Evolutionary conservation across 2,797 vertebrate species (phyloP).

Genomic region (Peromyscus attwateri): DNA sequence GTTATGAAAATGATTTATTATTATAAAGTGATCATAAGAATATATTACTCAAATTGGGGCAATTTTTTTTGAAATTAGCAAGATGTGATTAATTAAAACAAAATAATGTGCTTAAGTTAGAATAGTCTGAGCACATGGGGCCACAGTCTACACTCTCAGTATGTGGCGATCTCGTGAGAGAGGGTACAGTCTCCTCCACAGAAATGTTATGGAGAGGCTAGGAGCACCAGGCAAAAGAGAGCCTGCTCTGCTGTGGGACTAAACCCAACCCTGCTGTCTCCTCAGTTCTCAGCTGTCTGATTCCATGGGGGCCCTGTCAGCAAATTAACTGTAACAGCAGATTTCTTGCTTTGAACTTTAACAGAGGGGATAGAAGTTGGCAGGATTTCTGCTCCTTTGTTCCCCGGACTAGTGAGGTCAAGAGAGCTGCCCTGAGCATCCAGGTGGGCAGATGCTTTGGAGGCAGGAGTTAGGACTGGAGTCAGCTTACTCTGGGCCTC

Average conservation of each 20-base stretch:
- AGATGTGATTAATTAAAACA: neutral
- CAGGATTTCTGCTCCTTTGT: neutral
- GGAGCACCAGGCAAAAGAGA: accelerated
- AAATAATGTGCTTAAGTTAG: neutral
- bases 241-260: neutral
- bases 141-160: neutral
- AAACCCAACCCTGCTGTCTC: neutral
- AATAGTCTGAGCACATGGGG: neutral
- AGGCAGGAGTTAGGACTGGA: neutral
- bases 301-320: neutral
- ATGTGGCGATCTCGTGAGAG: neutral
- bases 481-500: neutral
- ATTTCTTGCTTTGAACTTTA: conserved; percentile 19
- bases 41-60: neutral
- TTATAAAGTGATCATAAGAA: neutral
- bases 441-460: neutral
- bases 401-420: neutral
- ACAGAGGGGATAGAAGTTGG: neutral
- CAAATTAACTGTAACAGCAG: neutral
- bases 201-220: neutral
- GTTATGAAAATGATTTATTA: neutral
- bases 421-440: neutral
- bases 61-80: neutral
- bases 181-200: neutral
- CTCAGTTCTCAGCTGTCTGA: neutral